phyloP scores from a whole-genome alignment of 2,888 invertebrate genomes.

The Platerodrilus igneus region DNA sequence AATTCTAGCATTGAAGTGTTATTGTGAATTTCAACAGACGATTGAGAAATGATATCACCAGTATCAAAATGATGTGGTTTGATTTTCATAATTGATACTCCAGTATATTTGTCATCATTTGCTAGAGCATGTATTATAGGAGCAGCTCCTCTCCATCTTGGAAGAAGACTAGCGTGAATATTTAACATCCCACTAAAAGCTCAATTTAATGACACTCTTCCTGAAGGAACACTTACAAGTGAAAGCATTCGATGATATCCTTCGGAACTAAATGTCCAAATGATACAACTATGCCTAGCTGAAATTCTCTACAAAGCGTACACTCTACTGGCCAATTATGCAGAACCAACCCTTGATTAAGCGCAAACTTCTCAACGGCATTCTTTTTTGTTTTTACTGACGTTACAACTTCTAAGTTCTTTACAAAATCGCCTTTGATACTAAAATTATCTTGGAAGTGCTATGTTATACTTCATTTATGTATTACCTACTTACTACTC shows the following conservation, averaged over 20 bases:
- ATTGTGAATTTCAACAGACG: slow-evolving; percentile 52
- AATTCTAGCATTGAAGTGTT: slow-evolving; percentile 64
- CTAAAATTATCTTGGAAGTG: slow-evolving; percentile 47
- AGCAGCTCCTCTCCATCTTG: slow-evolving; percentile 90
- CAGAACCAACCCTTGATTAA: slow-evolving; percentile 54
- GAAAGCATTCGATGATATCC: slow-evolving; percentile 69
- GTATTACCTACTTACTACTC: slow-evolving; percentile 62
- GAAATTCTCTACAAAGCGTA: slow-evolving; percentile 54
- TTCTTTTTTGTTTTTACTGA: slow-evolving; percentile 58
- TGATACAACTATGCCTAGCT: slow-evolving; percentile 87
- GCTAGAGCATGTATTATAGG: slow-evolving; percentile 84
- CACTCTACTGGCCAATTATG: slow-evolving; percentile 60
- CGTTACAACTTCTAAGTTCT: slow-evolving; percentile 67
- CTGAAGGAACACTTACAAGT: slow-evolving; percentile 60
- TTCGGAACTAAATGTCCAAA: slow-evolving; percentile 88
- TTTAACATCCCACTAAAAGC: slow-evolving; percentile 81
- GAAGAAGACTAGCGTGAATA: slow-evolving; percentile 88
- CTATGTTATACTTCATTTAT: too few species aligned
- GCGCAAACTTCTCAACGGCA: slow-evolving; percentile 65
- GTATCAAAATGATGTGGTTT: slow-evolving; percentile 76
- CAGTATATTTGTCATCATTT: slow-evolving; percentile 75
- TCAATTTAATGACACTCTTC: slow-evolving; percentile 16
- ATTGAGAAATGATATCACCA: slow-evolving; percentile 65
- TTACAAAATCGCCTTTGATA: slow-evolving; percentile 51
- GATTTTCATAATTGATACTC: slow-evolving; percentile 84